Evolutionary conservation across 2,888 invertebrate species (phyloP), one percentile per base, ranked within the genome.

Genomic region (Catocala fraxini): DNA sequence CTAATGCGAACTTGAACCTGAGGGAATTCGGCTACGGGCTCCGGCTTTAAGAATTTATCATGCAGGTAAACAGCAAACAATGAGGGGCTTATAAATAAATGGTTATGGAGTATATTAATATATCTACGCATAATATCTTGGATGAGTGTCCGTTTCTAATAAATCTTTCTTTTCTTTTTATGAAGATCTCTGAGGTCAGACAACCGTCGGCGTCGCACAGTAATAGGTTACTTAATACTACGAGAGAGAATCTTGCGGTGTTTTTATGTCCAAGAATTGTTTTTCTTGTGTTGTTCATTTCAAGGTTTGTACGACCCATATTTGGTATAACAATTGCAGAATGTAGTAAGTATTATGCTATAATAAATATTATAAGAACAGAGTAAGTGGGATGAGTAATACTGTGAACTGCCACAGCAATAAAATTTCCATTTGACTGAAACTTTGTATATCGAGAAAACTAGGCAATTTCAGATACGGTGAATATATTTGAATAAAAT

Each of bases 1-100:
- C 59, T 64, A 63, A 63, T 55, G 42, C 25, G 49, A 70, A 72
- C 71, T 68, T 64, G 56, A 68, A 68, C 69, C 70, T 66, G 56
- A 52, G 69, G 67, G 67, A 72, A 77, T 79, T 75, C 53, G 33
- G 43, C 49, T 59, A 41, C 46, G 39, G 51, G 11, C 33, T 48
- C 55, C 13, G 10, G 4, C 54, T 60, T 56, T 63, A 58, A 55
- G 63, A 63, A 66, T 75, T 59, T 59, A 61, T 68, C 68, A 64
- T 51, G 46, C 42, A 57, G 47, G 59, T 52, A 59, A 70, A 60
- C 13, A 54, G 34, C 15, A 13, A 13, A 15, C 41, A 54, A 49
- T 43, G 35, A 54, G 42, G 33, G 41, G 39, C 35, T 43, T 13
- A 41, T 52, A 48, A 47, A 53, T 61, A 46, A 60, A 11, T 45